These are phyloP conservation scores for Phrynosoma blainvillii DNA, from an alignment of 2,113 vertebrate species.

Conservation along the genomic window DNA sequence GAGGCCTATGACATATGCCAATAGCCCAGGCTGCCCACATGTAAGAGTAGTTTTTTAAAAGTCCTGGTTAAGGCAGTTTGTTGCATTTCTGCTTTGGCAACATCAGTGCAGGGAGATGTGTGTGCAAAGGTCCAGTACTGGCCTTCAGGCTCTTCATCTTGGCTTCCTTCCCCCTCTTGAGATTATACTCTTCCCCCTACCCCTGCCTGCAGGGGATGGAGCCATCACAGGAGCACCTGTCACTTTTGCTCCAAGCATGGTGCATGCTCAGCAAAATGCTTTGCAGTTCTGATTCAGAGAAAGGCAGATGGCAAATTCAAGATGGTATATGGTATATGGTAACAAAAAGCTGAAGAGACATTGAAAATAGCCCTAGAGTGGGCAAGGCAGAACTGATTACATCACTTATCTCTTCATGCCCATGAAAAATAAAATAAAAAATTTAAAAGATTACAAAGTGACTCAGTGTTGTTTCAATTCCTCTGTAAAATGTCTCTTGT, in stretches of 20 bases:
- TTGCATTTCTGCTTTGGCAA: conserved; percentile 59
- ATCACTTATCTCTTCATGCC: not conserved
- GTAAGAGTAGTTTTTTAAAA: conserved; percentile 42
- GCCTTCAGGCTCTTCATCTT: conserved; percentile 15
- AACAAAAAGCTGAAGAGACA: conserved; percentile 1
- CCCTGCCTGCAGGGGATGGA: not conserved
- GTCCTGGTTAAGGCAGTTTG: conserved; percentile 69
- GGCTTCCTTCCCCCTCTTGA: conserved; percentile 43
- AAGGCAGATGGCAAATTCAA: conserved; percentile 18
- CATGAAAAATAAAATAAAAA: conserved; percentile 12
- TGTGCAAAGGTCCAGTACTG: not conserved
- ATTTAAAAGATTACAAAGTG: conserved; percentile 26
- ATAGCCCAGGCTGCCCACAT: not conserved
- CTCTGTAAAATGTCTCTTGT: conserved; percentile 10
- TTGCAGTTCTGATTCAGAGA: conserved; percentile 23
- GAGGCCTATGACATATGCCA: not conserved
- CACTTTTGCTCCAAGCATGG: not conserved
- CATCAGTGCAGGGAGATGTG: conserved; percentile 14
- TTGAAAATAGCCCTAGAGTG: conserved; percentile 11
- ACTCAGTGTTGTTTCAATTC: conserved; percentile 31
- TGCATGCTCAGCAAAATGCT: conserved; percentile 40
- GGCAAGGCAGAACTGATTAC: conserved; percentile 9
- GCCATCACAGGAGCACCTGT: not conserved
- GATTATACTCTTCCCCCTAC: not conserved
- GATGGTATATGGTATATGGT: not conserved